These are phyloP conservation scores for Cephalopachus bancanus DNA, from an alignment of 2,797 vertebrate species.

Conservation along the genomic window DNA sequence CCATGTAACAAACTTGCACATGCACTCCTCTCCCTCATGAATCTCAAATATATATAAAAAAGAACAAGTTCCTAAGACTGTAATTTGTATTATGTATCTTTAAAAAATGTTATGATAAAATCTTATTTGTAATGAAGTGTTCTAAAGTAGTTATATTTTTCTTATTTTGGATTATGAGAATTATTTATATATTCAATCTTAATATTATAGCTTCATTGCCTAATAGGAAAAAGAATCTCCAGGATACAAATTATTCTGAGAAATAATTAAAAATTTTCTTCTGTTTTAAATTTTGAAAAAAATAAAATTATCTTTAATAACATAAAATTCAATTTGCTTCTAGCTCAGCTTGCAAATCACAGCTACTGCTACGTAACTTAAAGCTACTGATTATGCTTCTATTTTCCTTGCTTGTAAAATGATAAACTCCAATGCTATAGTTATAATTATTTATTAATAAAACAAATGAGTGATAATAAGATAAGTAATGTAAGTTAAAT, in stretches of 20 bases:
- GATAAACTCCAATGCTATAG: constrained; percentile 89
- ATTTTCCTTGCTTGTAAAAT: constrained; percentile 81
- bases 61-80: constrained; percentile 82
- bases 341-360: constrained; percentile 85
- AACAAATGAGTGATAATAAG: constrained; percentile 88
- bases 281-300: constrained; percentile 83
- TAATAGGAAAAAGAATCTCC: constrained; percentile 87
- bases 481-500: constrained; percentile 89
- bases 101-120: constrained; percentile 86
- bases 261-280: constrained; percentile 86
- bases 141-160: constrained; percentile 89
- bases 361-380: constrained; percentile 69
- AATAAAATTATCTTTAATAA: constrained; percentile 88
- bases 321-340: constrained; percentile 87
- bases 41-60: neutral
- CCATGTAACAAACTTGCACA: too few species aligned
- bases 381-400: constrained; percentile 70
- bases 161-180: constrained; percentile 89
- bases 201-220: constrained; percentile 86
- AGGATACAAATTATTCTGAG: constrained; percentile 88
- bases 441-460: constrained; percentile 90
- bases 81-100: constrained; percentile 87
- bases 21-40: too few species aligned
- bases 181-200: constrained; percentile 89
- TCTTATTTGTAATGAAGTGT: constrained; percentile 89